Conservation (phyloP, 2,113 vertebrate species). For the Rhinolophus sinicus region DNA sequence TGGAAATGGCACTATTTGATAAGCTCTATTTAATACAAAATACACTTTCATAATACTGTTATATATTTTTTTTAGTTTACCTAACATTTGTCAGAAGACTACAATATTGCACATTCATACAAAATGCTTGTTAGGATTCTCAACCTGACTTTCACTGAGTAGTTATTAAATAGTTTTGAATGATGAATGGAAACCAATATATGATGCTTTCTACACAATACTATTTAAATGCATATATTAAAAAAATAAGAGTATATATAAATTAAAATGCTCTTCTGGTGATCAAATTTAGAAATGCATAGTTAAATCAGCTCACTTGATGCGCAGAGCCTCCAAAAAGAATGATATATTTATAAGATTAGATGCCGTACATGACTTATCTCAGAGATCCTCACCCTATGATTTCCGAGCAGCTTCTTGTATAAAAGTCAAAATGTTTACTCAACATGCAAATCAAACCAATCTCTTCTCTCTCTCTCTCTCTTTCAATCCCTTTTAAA, state of each 20-base stretch:
- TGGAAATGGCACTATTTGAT: neutral
- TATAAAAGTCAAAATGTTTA: neutral
- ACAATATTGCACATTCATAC: neutral
- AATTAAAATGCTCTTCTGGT: neutral
- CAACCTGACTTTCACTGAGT: neutral
- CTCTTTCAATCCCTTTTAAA: neutral
- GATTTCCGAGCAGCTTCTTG: neutral
- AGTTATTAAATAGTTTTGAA: neutral
- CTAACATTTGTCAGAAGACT: neutral
- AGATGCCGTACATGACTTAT: neutral
- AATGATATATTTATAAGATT: neutral
- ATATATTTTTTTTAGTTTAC: neutral
- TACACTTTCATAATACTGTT: neutral
- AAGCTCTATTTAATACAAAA: neutral
- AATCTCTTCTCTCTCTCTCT: neutral
- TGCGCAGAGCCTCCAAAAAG: neutral
- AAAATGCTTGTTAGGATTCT: neutral
- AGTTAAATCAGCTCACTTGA: neutral
- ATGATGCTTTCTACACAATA: neutral
- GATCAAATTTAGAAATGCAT: neutral
- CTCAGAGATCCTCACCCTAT: neutral
- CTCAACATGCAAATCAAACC: neutral
- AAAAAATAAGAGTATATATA: neutral
- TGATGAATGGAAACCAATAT: neutral
- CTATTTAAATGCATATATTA: neutral